Conservation (phyloP, 92 coral and sea anemone genomes). For the Epizoanthus rinbou region DNA sequence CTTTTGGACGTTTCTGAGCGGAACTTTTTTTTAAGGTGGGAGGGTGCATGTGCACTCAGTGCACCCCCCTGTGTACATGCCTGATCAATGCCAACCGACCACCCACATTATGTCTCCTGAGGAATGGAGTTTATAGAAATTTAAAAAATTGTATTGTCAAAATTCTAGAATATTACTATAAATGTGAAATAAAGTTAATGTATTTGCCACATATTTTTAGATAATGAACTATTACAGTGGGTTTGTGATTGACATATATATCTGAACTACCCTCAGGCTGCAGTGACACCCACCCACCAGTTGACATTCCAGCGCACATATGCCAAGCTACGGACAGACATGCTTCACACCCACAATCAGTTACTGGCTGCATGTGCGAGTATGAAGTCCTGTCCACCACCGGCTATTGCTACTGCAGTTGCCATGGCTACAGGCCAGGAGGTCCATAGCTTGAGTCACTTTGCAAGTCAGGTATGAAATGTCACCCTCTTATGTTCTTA, state of each 20-base stretch:
- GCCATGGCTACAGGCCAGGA: conserved; percentile 99
- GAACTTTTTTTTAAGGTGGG: too few relatives aligned
- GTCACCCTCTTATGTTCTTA: too few relatives aligned
- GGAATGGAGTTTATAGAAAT: too few relatives aligned
- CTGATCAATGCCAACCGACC: too few relatives aligned
- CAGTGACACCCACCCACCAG: conserved; percentile 78
- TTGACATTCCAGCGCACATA: conserved; percentile 82
- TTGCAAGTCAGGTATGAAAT: conserved; percentile 76
- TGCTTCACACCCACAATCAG: conserved; percentile 83
- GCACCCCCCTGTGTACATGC: too few relatives aligned
- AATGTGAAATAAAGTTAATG: too few relatives aligned
- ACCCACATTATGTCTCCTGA: too few relatives aligned
- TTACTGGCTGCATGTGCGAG: conserved; percentile 91
- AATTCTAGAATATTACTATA: too few relatives aligned
- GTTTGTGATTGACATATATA: neutral
- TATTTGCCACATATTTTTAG: neutral
- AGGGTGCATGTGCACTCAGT: too few relatives aligned
- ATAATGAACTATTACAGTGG: neutral
- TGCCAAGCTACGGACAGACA: conserved; percentile 75
- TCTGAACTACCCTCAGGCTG: conserved; percentile 67
- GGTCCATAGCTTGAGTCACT: conserved; percentile 86
- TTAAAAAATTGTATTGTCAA: neutral
- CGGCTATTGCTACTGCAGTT: conserved; percentile 98
- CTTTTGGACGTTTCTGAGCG: too few relatives aligned
- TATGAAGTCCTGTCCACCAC: conserved; percentile 97